phyloP scores from a whole-genome alignment of 2,113 vertebrate genomes.

The Speoplatyrhinus poulsoni region DNA sequence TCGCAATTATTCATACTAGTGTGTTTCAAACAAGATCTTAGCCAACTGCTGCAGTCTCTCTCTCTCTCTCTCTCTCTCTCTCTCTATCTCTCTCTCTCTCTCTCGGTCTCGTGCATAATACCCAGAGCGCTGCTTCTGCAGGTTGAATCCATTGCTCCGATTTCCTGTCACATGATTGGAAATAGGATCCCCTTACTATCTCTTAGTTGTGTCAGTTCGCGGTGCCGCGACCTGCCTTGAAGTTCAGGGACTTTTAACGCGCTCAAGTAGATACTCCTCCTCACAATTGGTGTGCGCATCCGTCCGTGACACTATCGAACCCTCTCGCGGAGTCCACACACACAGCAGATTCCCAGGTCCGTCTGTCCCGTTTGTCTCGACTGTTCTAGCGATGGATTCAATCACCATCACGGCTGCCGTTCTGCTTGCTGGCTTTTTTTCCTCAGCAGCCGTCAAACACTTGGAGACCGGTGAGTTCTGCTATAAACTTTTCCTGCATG shows the following conservation, averaged over 20 bases:
- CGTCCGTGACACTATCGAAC: slow-evolving; percentile 58
- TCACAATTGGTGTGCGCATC: slow-evolving; percentile 50
- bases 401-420: slow-evolving; percentile 64
- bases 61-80: neutral
- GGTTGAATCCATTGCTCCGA: slow-evolving; percentile 76
- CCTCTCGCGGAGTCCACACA: neutral
- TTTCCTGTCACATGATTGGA: slow-evolving; percentile 85
- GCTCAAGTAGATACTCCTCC: slow-evolving; percentile 25
- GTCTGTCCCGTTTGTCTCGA: slow-evolving; percentile 10
- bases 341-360: neutral
- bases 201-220: slow-evolving; percentile 56
- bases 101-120: slow-evolving; percentile 13
- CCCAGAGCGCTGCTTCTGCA: slow-evolving; percentile 52
- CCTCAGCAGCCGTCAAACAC: slow-evolving; percentile 65
- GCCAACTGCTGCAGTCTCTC: slow-evolving; percentile 13
- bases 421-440: slow-evolving; percentile 69
- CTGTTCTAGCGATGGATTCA: slow-evolving; percentile 68
- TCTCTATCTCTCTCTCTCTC: neutral
- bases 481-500: slow-evolving; percentile 32
- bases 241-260: slow-evolving; percentile 67
- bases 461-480: slow-evolving; percentile 76
- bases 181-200: slow-evolving; percentile 77
- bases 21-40: too few species aligned
- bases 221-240: slow-evolving; percentile 56
- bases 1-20: too few species aligned